phyloP scores from a whole-genome alignment of 2,113 vertebrate species.

The Lophotis ruficrista region DNA sequence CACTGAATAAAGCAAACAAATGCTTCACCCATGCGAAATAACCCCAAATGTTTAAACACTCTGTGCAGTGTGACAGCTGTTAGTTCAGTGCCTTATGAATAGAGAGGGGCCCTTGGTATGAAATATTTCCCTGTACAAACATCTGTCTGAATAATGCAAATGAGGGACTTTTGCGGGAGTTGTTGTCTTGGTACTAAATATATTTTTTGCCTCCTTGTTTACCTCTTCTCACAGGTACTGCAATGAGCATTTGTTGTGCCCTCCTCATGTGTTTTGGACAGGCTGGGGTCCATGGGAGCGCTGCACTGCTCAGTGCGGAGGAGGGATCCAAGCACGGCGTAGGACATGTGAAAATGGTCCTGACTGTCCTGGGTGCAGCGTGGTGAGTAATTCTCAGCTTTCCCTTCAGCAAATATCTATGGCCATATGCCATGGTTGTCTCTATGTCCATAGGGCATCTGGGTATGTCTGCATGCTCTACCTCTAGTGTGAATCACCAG shows the following conservation, averaged over 20 bases:
- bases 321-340: slow-evolving; percentile 91
- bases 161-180: neutral
- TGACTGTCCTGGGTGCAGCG: slow-evolving; percentile 90
- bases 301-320: slow-evolving; percentile 92
- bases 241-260: slow-evolving; percentile 94
- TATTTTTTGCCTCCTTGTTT: slow-evolving; percentile 16
- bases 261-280: slow-evolving; percentile 93
- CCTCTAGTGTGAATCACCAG: neutral
- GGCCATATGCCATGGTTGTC: neutral
- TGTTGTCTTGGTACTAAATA: neutral
- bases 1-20: neutral
- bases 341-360: slow-evolving; percentile 94
- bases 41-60: neutral
- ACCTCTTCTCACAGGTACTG: slow-evolving; percentile 84
- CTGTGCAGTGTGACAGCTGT: slow-evolving; percentile 1
- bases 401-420: neutral
- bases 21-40: neutral
- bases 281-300: slow-evolving; percentile 96
- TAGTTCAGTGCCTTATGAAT: neutral
- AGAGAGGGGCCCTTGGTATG: neutral
- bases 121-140: slow-evolving; percentile 27
- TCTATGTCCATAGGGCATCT: neutral
- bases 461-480: neutral
- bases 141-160: neutral
- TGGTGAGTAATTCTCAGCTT: slow-evolving; percentile 75